Base-by-base conservation (phyloP, 2,113 vertebrate species). In the Dicrurus megarhynchus region DNA sequence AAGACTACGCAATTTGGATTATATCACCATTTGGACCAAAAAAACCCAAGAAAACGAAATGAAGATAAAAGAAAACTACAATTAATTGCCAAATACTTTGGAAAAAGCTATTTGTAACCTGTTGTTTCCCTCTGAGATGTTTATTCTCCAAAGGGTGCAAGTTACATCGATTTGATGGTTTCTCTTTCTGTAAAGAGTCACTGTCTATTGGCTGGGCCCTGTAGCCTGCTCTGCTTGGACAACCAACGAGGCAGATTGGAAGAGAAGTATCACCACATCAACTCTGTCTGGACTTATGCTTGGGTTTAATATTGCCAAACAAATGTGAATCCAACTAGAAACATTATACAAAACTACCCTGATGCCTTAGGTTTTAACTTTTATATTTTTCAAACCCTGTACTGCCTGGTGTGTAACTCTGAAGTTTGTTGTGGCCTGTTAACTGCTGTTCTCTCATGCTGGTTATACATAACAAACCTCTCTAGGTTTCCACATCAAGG, bases 31-130 rank as follows among this genome's bases (percentile, higher is more conserved):
- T 60, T 60, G 16, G 11, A 13, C 11, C 39, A 60, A 84, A 61
- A 5, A 69, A 50, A 60, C n/a, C n/a, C 10, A 6, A 68, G 13
- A 0, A 41, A 49, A 4, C 0, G 0, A 91, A 87, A 78, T 0
- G 1, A 60, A 65, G 24, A 88, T 13, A 68, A 89, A 81, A 70
- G 4, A 75, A 67, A 85, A 79, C 14, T 56, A 19, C 47, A 41
- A 63, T 46, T 57, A 22, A 68, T 10, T 53, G 26, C 74, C 24
- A n/a, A 13, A 30, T 41, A 13, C 7, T 77, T 70, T 8, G 22
- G 20, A 11, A 81, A 77, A 94, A 65, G 10, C 13, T 77, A 15
- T 80, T 37, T 86, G 28, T 55, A 78, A 82, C 5, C 13, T 37
- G 3, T 33, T 61, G 15, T 44, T 90, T 73, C 41, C 11, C 37